A percentile compares a stretch with the other conserved stretches of the same genome.
Conservation (phyloP, 2,113 vertebrate genomes). For the Alethe diademata region DNA sequence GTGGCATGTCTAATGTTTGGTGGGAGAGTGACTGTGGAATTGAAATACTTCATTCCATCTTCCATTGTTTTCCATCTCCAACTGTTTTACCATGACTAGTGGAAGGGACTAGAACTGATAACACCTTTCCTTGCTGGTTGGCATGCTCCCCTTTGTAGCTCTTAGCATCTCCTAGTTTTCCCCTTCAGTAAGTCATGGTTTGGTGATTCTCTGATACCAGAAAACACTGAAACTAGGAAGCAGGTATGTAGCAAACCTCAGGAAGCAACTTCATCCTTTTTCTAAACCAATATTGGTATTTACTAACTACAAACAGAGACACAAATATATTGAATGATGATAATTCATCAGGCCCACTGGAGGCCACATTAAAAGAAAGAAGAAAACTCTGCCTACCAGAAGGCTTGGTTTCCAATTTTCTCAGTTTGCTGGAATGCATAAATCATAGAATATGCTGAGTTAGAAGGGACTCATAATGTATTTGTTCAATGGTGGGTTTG, state of each 20-base stretch:
- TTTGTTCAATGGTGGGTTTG: neutral
- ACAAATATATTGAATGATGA: neutral
- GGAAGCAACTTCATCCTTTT: neutral
- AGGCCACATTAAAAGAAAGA: neutral
- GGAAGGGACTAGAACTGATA: neutral
- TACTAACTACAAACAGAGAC: rapidly evolving
- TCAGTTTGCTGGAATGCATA: neutral
- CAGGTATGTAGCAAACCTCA: neutral
- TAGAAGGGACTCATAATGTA: neutral
- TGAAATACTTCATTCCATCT: neutral
- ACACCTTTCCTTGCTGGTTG: neutral
- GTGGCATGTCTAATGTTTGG: neutral
- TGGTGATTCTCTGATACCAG: neutral
- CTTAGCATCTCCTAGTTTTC: neutral
- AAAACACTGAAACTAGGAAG: neutral
- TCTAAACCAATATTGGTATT: neutral
- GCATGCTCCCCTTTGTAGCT: neutral
- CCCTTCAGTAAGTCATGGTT: neutral
- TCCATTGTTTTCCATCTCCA: rapidly evolving
- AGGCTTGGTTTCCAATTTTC: neutral
- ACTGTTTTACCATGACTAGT: neutral
- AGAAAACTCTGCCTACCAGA: neutral
- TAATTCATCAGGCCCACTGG: neutral
- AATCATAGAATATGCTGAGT: neutral
- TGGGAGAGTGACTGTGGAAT: neutral